Base-by-base conservation (phyloP, 1,140 invertebrate genomes). In the Musca domestica region DNA sequence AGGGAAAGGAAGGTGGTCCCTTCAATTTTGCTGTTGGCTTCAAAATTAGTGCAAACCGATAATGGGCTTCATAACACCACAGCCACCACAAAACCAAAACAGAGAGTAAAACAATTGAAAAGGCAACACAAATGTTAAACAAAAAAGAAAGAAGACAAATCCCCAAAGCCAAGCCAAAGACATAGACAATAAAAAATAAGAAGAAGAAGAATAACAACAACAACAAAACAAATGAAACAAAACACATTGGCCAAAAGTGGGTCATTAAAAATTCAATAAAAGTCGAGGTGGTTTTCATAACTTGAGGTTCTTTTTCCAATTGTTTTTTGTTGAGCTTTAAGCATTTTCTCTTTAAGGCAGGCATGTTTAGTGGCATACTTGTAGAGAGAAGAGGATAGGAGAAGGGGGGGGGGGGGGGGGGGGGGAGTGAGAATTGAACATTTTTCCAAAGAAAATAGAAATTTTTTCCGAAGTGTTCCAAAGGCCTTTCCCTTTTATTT, bases 221-320 rank as follows among this genome's bases (percentile, higher is more conserved):
- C 5, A 41, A 41, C 4, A 41, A 12, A 7, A 41, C 4, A 41
- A 41, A 41, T 10, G n/a, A n/a, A 52, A n/a, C 15, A 58, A 61
- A 61, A 41, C 19, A 58, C 30, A 61, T 19, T 34, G 56, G 7
- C 7, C 6, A 61, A 61, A 61, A 61, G 27, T 61, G 56, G 56
- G 56, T 61, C 56, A 61, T 61, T 61, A 61, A 61, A 61, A 61
- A 61, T 61, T 61, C 56, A 61, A 61, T 61, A 61, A 27, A 61
- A 61, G 27, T 34, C 56, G 56, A 61, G 56, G 56, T 61, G 34
- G 27, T 61, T 34, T 41, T 41, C 34, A 30, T 34, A 30, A 34
- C 56, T 56, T 56, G 27, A 56, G 52, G 52, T 56, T 56, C n/a
- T 27, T 56, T 15, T 22, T n/a, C n/a, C n/a, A n/a, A n/a, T n/a